Conservation (phyloP, 2,797 vertebrate species). For the Gambusia yucatana region DNA sequence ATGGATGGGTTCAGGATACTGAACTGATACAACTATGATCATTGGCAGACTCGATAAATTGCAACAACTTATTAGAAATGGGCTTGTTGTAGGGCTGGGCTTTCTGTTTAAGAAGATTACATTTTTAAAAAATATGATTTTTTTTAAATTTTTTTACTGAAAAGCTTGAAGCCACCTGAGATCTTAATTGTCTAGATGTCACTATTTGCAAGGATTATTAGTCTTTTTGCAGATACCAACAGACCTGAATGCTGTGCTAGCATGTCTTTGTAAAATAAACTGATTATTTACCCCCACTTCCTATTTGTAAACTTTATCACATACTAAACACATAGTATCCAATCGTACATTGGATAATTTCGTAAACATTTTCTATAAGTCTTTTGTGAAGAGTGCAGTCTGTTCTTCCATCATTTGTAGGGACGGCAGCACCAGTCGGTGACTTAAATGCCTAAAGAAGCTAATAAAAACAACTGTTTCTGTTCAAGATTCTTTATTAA, state of each 20-base stretch:
- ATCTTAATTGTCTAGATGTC: background rate
- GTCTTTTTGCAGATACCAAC: background rate
- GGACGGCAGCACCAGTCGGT: background rate
- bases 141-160: too few relatives aligned
- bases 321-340: background rate
- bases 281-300: background rate
- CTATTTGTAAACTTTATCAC: background rate
- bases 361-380: background rate
- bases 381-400: background rate
- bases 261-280: background rate
- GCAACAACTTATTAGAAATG: background rate
- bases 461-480: background rate
- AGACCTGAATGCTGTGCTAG: background rate
- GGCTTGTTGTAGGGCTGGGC: background rate
- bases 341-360: background rate
- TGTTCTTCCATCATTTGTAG: background rate
- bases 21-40: background rate
- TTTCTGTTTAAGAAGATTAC: too few relatives aligned
- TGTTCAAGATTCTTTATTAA: background rate
- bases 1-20: too few relatives aligned
- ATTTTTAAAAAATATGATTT: too few relatives aligned
- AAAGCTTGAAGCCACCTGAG: background rate
- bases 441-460: background rate
- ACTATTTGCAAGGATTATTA: background rate
- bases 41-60: background rate